A percentile compares a stretch with the other conserved stretches of the same genome.
These are phyloP conservation scores for Tenebrosternarchus preto DNA, from an alignment of 2,113 vertebrate species.

Conservation along the genomic window DNA sequence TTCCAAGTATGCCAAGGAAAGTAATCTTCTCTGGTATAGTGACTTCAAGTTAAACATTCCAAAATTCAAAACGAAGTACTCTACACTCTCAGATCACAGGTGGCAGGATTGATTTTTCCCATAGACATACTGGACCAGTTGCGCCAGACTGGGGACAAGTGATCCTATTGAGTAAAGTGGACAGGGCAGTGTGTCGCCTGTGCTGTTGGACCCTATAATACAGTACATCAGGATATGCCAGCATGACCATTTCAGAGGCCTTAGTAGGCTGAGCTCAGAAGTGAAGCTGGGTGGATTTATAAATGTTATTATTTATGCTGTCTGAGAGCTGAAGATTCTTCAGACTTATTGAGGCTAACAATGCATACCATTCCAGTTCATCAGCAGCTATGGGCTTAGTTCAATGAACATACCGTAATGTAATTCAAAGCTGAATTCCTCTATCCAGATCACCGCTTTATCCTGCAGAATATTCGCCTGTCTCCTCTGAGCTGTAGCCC, in stretches of 20 bases:
- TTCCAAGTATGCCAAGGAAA: no score
- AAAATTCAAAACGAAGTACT: no score
- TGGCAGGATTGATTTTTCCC: background rate
- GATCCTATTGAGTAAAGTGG: background rate
- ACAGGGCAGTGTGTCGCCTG: background rate
- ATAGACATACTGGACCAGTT: background rate
- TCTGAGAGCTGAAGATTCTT: constrained; percentile 30
- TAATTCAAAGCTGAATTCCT: constrained; percentile 6
- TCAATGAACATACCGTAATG: constrained; percentile 5
- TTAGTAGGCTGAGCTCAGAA: constrained; percentile 39
- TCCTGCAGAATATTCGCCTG: background rate
- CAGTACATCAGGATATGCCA: constrained; percentile 12
- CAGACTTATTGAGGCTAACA: background rate
- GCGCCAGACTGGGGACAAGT: background rate
- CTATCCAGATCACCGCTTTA: background rate
- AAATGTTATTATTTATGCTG: constrained; percentile 47
- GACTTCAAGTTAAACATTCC: no score
- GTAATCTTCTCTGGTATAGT: no score
- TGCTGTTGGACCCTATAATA: constrained; percentile 4
- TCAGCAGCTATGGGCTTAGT: background rate
- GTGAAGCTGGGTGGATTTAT: constrained; percentile 42
- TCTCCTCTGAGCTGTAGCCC: background rate
- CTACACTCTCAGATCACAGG: no score
- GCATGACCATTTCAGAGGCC: constrained; percentile 13
- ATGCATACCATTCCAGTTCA: background rate